Evolutionary conservation across 2,888 invertebrate genomes (phyloP).

Genomic region (Eutolmus rufibarbis): DNA sequence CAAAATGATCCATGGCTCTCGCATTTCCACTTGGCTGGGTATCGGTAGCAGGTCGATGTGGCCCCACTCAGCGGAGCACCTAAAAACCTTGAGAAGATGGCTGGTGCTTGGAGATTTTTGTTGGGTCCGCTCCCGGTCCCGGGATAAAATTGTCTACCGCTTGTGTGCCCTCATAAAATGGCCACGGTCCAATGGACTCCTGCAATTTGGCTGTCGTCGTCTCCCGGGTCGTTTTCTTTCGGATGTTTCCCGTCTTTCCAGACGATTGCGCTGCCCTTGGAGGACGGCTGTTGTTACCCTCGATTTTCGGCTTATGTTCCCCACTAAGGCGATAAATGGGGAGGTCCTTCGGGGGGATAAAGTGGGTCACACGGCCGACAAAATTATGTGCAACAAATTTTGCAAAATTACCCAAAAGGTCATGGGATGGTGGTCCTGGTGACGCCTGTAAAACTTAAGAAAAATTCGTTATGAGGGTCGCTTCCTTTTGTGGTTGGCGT

Average conservation of each 20-base stretch:
- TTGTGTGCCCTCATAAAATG: constrained; percentile 19
- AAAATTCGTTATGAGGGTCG: neutral
- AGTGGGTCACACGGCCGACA: neutral
- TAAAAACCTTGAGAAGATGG: neutral
- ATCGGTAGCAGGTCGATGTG: neutral
- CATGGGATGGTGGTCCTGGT: neutral
- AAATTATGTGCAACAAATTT: constrained; percentile 18
- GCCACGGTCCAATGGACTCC: neutral
- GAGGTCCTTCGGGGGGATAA: neutral
- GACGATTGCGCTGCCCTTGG: constrained; percentile 9
- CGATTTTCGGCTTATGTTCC: neutral
- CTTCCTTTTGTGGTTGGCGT: neutral
- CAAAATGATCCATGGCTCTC: constrained; percentile 7
- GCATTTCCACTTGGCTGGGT: neutral
- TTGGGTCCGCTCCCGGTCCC: neutral
- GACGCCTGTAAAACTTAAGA: neutral
- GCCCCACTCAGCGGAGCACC: neutral
- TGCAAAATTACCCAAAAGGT: constrained; percentile 3
- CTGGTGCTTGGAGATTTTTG: neutral
- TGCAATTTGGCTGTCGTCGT: constrained; percentile 27
- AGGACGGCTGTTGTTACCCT: neutral
- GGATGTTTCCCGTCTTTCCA: neutral
- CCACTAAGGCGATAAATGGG: neutral
- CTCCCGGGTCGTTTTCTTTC: neutral
- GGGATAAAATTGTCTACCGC: neutral